Conservation (phyloP, 1,140 invertebrate species). For the Galleria mellonella region DNA sequence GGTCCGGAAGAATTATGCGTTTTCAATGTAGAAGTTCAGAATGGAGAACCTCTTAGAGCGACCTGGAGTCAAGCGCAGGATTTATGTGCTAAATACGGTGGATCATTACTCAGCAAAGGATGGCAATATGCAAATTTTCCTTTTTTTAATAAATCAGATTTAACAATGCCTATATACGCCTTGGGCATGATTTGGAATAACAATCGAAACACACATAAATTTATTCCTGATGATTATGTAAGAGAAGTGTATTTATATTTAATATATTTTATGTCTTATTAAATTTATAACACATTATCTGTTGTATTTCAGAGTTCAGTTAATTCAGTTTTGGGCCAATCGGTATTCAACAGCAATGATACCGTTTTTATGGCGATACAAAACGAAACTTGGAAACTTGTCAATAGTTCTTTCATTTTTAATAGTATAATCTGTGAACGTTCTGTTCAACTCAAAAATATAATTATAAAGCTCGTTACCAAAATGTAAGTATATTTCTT, state of each 20-base stretch:
- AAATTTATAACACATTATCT: too few relatives aligned
- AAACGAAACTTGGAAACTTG: slow-evolving; percentile 42
- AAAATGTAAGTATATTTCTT: neutral
- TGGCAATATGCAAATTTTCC: slow-evolving; percentile 60
- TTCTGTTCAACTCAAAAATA: slow-evolving; percentile 25
- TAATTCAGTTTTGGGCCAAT: neutral
- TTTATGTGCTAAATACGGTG: slow-evolving; percentile 44
- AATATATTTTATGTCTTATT: too few relatives aligned
- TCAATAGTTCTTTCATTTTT: slow-evolving; percentile 50
- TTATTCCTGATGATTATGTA: too few relatives aligned
- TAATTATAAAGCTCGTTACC: slow-evolving; percentile 3
- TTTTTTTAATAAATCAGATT: slow-evolving; percentile 22
- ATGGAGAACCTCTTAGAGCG: slow-evolving; percentile 44
- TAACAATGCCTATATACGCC: slow-evolving; percentile 29
- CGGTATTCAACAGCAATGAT: slow-evolving; percentile 7
- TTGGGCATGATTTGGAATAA: neutral
- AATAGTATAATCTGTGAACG: slow-evolving; percentile 62
- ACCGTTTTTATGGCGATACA: slow-evolving; percentile 24
- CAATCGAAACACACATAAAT: too few relatives aligned
- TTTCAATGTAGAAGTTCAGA: slow-evolving; percentile 23
- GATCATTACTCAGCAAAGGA: slow-evolving; percentile 47
- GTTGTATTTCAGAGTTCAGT: too few relatives aligned
- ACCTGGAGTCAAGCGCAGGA: slow-evolving; percentile 53
- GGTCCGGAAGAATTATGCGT: slow-evolving; percentile 52
- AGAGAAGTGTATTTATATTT: too few relatives aligned